Evolutionary conservation across 1,140 invertebrate genomes (phyloP).

Genomic region (Eriosoma lanigerum): DNA sequence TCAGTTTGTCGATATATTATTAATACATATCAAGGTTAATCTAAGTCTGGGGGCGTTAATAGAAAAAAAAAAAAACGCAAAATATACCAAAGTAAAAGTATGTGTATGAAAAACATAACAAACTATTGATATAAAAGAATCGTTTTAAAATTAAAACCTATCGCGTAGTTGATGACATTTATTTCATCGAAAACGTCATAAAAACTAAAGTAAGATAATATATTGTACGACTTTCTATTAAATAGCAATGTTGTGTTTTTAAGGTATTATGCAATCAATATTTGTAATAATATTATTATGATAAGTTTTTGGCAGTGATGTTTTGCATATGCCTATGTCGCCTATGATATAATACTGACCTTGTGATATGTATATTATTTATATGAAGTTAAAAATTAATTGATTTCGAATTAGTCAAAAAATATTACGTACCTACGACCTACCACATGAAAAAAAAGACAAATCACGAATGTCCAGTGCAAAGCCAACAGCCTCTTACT

Average conservation of each 20-base stretch:
- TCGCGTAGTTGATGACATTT: slow-evolving; percentile 4
- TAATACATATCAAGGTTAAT: slow-evolving; percentile 27
- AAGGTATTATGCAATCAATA: background rate
- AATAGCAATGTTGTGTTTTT: background rate
- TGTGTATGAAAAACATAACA: background rate
- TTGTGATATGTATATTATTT: too few species aligned
- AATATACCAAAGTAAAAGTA: slow-evolving; percentile 38
- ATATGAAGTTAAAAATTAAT: background rate
- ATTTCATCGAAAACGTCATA: background rate
- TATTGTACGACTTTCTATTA: slow-evolving; percentile 21
- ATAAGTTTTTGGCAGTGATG: slow-evolving; percentile 4
- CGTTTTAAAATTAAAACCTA: background rate
- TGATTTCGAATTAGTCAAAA: background rate
- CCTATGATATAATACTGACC: slow-evolving; percentile 20
- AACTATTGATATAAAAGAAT: background rate
- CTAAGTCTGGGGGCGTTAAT: slow-evolving; percentile 24
- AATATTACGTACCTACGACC: background rate
- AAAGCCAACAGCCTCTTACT: slow-evolving; percentile 3
- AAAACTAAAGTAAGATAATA: background rate
- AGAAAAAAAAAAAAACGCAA: slow-evolving; percentile 5
- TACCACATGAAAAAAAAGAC: too few species aligned
- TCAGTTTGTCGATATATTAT: background rate
- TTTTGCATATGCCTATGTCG: slow-evolving; percentile 31
- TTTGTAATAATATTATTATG: slow-evolving; percentile 27
- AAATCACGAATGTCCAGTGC: background rate